Conservation (phyloP, 2,797 vertebrate genomes). For the Astyanax mexicanus region DNA sequence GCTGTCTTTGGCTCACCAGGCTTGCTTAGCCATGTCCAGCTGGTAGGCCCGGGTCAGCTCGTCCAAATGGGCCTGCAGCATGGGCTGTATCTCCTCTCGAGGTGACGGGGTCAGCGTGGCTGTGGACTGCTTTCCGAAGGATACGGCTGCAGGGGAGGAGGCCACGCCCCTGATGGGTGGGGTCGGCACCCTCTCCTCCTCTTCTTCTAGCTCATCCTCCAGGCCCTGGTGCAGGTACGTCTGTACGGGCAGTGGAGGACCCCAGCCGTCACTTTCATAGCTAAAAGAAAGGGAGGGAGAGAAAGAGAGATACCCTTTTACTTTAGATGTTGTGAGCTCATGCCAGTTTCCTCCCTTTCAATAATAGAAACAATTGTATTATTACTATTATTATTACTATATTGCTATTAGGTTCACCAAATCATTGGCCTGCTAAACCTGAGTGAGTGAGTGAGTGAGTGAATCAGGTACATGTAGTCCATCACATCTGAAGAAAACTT, state of each 20-base stretch:
- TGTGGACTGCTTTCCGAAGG: constrained; percentile 97
- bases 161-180: constrained; percentile 95
- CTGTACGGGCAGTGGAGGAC: constrained; percentile 93
- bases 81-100: constrained; percentile 95
- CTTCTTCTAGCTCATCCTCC: constrained; percentile 98
- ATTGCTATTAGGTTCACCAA: too few relatives aligned
- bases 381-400: too few relatives aligned
- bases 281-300: constrained; percentile 69
- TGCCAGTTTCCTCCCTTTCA: neutral
- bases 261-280: constrained; percentile 97
- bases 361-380: too few relatives aligned
- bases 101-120: constrained; percentile 98
- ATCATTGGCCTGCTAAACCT: neutral
- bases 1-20: constrained; percentile 81
- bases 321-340: too few relatives aligned
- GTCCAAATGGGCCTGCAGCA: constrained; percentile 96
- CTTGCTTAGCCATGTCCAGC: constrained; percentile 95
- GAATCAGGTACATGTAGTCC: neutral
- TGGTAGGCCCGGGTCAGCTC: constrained; percentile 96
- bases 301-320: neutral
- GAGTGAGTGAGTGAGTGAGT: neutral
- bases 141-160: constrained; percentile 95
- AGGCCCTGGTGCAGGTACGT: constrained; percentile 97
- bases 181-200: constrained; percentile 96
- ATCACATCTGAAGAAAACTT: neutral